Base-by-base conservation (phyloP, 92 coral and sea anemone genomes). In the Desmophyllum pertusum region DNA sequence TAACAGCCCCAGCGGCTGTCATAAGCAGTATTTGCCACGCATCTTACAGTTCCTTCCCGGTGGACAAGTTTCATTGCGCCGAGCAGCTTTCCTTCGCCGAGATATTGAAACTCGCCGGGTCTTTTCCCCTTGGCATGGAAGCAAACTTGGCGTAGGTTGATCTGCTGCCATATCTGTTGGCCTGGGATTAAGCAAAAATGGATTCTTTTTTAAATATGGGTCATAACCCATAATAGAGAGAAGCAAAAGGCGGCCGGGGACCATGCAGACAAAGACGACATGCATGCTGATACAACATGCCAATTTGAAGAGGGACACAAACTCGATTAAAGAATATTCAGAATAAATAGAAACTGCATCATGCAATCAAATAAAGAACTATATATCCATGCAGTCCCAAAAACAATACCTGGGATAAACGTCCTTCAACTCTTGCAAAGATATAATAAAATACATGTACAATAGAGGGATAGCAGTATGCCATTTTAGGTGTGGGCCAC, bases 1-100 rank as follows among this genome's bases (percentile, higher is more conserved):
- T 92, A 68, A 81, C 94, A 86, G 33, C 94, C 94, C 94, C 94
- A 90, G 33, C 74, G 85, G 38, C 94, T 90, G 39, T 78, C 31
- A 48, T 6, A 90, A 14, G 91, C 91, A 8, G 64, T 57, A 7
- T 79, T 78, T 10, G 5, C 38, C 3, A 73, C 77, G 43, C 97
- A 93, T 8, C 94, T 66, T 3, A 90, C 79, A 4, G 40, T 31
- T 1, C 94, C 94, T 0, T 48, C 29, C 29, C 77, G 78, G 48
- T 88, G 63, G 51, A 90, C 91, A 45, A 90, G 91, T 78, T 87
- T 87, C n/a, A 90, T 41, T 30, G 94, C 94, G 21, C 89, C 84
- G 67, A 90, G 45, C 10, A 90, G 63, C 66, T 25, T 77, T 53
- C 85, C 67, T 7, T 65, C 53, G 30, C 84, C 88, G 5, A 63